phyloP scores from a whole-genome alignment of 2,113 vertebrate species.

The Thymallus thymallus region DNA sequence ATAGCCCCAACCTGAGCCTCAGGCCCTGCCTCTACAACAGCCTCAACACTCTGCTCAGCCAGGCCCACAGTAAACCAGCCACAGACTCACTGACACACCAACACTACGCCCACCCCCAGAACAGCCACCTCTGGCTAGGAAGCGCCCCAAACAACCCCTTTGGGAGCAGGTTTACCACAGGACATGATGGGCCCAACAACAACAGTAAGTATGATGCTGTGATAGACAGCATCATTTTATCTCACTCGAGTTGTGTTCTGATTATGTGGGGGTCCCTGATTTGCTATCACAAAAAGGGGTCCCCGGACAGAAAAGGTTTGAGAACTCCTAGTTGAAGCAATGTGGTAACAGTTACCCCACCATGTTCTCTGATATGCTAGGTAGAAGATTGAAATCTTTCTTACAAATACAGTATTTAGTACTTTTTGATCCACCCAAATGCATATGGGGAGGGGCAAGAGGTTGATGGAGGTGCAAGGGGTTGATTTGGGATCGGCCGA shows the following conservation, averaged over 20 bases:
- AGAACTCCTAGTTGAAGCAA: too few relatives aligned
- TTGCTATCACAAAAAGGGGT: too few relatives aligned
- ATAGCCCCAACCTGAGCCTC: conserved; percentile 46
- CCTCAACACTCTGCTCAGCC: conserved; percentile 70
- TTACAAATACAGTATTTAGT: too few relatives aligned
- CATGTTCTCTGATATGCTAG: too few relatives aligned
- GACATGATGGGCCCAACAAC: conserved; percentile 35
- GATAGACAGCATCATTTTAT: too few relatives aligned
- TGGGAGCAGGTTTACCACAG: conserved; percentile 31
- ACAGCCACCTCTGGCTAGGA: conserved; percentile 50
- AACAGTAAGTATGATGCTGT: conserved; percentile 32
- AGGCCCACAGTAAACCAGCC: conserved; percentile 61
- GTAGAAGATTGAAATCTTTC: too few relatives aligned
- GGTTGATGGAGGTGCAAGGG: neutral
- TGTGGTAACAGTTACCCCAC: too few relatives aligned
- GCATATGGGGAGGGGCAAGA: neutral
- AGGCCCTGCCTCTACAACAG: conserved; percentile 62
- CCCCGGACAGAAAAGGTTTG: too few relatives aligned
- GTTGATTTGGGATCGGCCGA: neutral
- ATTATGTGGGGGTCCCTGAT: too few relatives aligned
- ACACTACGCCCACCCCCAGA: conserved; percentile 37
- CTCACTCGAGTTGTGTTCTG: too few relatives aligned
- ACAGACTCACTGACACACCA: conserved; percentile 59
- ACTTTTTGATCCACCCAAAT: too few relatives aligned
- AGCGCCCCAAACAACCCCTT: conserved; percentile 34